Conservation (phyloP, 2,888 invertebrate genomes). For the Oxystoma pomonae region DNA sequence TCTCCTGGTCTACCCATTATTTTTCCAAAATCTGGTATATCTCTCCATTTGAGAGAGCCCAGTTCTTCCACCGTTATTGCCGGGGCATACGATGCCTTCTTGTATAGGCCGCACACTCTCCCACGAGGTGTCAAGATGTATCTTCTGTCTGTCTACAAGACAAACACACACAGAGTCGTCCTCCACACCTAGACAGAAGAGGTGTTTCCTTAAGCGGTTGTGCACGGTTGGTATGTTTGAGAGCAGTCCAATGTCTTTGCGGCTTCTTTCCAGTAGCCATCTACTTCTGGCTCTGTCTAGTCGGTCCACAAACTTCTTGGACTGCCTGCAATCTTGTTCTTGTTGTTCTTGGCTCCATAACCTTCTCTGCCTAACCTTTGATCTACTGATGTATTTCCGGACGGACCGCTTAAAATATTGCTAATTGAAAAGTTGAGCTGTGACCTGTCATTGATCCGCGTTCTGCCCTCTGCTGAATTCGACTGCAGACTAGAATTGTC, state of each 20-base stretch:
- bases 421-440: conserved; percentile 34
- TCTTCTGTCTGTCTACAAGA: not conserved
- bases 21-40: too few relatives aligned
- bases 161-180: not conserved
- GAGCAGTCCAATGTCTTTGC: not conserved
- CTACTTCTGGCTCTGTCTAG: not conserved
- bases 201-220: not conserved
- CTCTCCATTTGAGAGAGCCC: too few relatives aligned
- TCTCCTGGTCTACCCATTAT: too few relatives aligned
- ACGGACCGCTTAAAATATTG: conserved; percentile 29
- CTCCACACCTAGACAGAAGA: not conserved
- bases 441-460: not conserved
- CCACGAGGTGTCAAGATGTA: not conserved
- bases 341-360: too few relatives aligned
- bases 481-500: conserved; percentile 34
- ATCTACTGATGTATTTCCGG: not conserved
- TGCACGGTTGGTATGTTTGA: not conserved
- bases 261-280: not conserved
- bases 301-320: not conserved
- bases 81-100: too few relatives aligned
- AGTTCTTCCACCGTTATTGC: too few relatives aligned
- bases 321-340: not conserved
- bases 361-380: not conserved
- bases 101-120: not conserved
- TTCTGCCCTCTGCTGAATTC: too few relatives aligned